Evolutionary conservation across 2,113 vertebrate species (phyloP).

Genomic region (Donacobius atricapilla): DNA sequence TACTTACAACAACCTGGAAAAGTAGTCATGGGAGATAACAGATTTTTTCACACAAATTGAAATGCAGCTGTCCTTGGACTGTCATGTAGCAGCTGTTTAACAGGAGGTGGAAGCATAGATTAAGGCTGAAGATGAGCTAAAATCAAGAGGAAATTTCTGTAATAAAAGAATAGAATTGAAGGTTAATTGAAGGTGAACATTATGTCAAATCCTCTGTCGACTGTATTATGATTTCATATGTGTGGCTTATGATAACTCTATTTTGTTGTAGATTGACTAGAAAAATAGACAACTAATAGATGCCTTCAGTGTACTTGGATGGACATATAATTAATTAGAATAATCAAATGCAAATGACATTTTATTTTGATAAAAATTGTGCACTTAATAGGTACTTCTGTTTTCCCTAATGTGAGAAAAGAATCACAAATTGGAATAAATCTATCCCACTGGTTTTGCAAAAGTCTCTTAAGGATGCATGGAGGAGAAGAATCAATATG

Average conservation of each 20-base stretch:
- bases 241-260: background rate
- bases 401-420: background rate
- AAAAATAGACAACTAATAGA: background rate
- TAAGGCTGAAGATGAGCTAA: background rate
- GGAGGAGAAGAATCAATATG: background rate
- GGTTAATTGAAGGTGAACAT: background rate
- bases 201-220: accelerated
- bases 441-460: background rate
- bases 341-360: background rate
- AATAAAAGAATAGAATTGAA: background rate
- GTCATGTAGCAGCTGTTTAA: conserved; percentile 5
- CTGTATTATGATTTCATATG: background rate
- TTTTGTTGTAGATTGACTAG: background rate
- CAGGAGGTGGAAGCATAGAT: background rate
- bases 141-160: background rate
- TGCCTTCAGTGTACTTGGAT: background rate
- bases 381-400: background rate
- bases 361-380: background rate
- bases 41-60: conserved; percentile 22
- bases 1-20: background rate
- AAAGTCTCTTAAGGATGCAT: accelerated
- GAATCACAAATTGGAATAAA: background rate
- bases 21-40: conserved; percentile 13
- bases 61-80: conserved; percentile 5
- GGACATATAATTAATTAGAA: background rate